These are phyloP conservation scores for Rhamnusium bicolor DNA, from an alignment of 2,888 invertebrate genomes.

Conservation along the genomic window DNA sequence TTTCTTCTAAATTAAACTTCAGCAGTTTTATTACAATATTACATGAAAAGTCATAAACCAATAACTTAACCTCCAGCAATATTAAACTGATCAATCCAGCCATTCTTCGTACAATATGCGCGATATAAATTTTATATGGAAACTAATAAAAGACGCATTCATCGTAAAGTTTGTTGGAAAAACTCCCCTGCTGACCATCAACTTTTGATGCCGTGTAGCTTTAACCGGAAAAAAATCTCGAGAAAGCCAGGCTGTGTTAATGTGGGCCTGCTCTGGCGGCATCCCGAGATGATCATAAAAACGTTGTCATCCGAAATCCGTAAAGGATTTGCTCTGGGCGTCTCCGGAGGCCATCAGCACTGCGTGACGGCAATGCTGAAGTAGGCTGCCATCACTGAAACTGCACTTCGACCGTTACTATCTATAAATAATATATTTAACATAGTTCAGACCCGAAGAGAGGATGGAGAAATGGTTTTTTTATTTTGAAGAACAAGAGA, in stretches of 20 bases:
- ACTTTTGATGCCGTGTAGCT: constrained; percentile 56
- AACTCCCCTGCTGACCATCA: constrained; percentile 61
- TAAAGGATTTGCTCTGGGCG: constrained; percentile 64
- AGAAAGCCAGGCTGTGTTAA: constrained; percentile 57
- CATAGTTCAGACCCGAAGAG: background rate
- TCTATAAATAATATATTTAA: constrained; percentile 31
- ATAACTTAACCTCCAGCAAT: constrained; percentile 2
- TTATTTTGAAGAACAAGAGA: constrained; percentile 15
- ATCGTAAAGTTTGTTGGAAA: constrained; percentile 54
- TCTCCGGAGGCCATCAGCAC: constrained; percentile 63
- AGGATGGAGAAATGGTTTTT: constrained; percentile 10
- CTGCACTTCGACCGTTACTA: constrained; percentile 17
- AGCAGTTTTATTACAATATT: background rate
- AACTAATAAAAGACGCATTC: constrained; percentile 63
- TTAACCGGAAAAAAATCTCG: constrained; percentile 33
- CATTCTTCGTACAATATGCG: background rate
- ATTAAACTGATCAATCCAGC: constrained; percentile 15
- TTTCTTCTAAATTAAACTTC: background rate
- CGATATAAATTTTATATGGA: constrained; percentile 61
- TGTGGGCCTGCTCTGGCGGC: constrained; percentile 56
- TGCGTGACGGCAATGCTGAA: constrained; percentile 62
- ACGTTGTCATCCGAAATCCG: constrained; percentile 67
- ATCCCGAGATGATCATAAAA: constrained; percentile 66
- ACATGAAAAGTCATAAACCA: background rate
- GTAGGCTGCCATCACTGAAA: constrained; percentile 29